Percentiles rank a stretch among this genome's conserved stretches.
Evolutionary conservation across 2,113 vertebrate species (phyloP).

Genomic region (Forbesichthys agassizii): DNA sequence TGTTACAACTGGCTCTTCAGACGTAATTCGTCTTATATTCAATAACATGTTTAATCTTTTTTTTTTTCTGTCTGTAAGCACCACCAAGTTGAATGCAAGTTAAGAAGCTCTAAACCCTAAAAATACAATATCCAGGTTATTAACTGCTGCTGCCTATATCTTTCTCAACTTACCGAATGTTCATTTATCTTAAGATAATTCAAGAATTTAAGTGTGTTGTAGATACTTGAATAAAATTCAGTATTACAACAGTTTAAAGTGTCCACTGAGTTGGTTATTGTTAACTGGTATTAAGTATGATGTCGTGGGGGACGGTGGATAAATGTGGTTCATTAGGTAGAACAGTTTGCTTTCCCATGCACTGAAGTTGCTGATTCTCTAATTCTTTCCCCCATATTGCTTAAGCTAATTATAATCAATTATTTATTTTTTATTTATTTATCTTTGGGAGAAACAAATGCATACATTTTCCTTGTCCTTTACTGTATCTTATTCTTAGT

Average conservation of each 20-base stretch:
- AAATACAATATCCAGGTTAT: constrained; percentile 47
- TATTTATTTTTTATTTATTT: no score
- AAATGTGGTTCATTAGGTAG: not conserved
- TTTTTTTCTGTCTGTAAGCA: constrained; percentile 45
- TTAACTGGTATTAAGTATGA: no score
- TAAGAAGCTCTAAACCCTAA: constrained; percentile 48
- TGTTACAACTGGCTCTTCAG: constrained; percentile 20
- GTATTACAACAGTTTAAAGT: constrained; percentile 47
- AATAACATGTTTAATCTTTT: constrained; percentile 36
- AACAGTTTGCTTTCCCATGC: not conserved
- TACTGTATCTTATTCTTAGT: no score
- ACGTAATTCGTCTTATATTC: constrained; percentile 58
- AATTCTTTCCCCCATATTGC: not conserved
- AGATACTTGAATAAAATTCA: constrained; percentile 80
- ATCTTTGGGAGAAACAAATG: no score
- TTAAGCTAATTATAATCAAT: no score
- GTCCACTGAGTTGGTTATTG: not conserved
- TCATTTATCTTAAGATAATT: constrained; percentile 65
- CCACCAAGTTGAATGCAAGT: constrained; percentile 57
- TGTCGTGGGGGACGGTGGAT: no score
- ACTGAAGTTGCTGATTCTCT: not conserved
- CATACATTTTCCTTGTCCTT: no score
- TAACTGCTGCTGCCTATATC: constrained; percentile 56
- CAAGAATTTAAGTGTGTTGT: constrained; percentile 63
- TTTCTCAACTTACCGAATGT: constrained; percentile 46